Evolutionary conservation across 2,797 vertebrate genomes (phyloP).

Genomic region (Gouania willdenowi): DNA sequence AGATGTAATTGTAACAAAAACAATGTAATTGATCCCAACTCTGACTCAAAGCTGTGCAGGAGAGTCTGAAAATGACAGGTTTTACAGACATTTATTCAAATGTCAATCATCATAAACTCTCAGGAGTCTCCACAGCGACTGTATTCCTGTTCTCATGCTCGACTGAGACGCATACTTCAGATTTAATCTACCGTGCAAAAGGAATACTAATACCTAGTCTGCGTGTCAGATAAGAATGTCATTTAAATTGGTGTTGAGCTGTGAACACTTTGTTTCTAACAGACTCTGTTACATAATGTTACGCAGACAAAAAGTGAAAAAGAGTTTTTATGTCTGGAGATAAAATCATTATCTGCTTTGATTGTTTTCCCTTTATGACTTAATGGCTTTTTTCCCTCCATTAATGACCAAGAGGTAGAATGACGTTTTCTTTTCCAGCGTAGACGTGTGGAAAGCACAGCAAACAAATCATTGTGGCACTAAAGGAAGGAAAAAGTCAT

Average conservation of each 20-base stretch:
- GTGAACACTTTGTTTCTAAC: neutral
- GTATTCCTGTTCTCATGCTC: conserved; percentile 36
- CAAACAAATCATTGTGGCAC: no score
- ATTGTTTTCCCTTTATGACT: neutral
- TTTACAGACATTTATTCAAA: neutral
- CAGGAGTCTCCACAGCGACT: conserved; percentile 4
- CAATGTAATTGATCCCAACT: no score
- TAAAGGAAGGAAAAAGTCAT: no score
- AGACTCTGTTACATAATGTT: conserved; percentile 6
- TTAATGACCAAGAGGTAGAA: conserved; percentile 8
- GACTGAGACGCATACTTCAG: conserved; percentile 50
- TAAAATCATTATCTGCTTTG: neutral
- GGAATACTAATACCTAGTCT: conserved; percentile 35
- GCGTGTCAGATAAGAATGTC: conserved; percentile 24
- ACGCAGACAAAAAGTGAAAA: neutral
- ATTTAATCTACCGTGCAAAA: conserved; percentile 59
- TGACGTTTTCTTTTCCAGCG: no score
- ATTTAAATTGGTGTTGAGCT: neutral
- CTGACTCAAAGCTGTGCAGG: no score
- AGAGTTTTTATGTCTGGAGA: neutral
- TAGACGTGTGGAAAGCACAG: neutral
- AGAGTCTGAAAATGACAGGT: conserved; percentile 1
- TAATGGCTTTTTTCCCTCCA: neutral
- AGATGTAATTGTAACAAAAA: no score
- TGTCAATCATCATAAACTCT: no score